Percentiles rank a stretch among this genome's conserved stretches.
These are phyloP conservation scores for Drosophila austrosaltans DNA, from an alignment of 2,888 invertebrate species.

Conservation along the genomic window DNA sequence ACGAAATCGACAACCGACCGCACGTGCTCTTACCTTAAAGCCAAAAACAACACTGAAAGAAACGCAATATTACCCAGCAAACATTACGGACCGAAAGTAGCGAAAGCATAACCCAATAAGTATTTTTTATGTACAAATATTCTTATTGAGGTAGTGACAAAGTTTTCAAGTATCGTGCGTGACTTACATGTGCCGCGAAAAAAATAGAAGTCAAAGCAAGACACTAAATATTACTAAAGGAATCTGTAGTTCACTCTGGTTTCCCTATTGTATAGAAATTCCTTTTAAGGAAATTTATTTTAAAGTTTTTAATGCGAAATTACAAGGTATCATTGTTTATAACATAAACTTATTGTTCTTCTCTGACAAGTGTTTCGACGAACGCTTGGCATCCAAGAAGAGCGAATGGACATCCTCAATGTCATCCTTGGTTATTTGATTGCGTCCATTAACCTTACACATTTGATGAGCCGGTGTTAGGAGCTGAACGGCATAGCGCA, in stretches of 20 bases:
- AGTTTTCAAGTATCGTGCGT: too few relatives aligned
- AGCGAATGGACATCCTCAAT: slow-evolving; percentile 92
- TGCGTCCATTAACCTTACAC: slow-evolving; percentile 94
- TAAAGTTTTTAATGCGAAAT: slow-evolving; percentile 22
- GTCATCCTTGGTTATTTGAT: slow-evolving; percentile 91
- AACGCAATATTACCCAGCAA: neutral
- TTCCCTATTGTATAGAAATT: neutral
- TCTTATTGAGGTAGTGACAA: too few relatives aligned
- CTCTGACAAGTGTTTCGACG: slow-evolving; percentile 95
- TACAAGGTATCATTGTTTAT: slow-evolving; percentile 83
- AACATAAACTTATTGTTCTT: slow-evolving; percentile 96
- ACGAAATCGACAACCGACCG: slow-evolving; percentile 5
- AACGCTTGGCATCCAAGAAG: slow-evolving; percentile 98
- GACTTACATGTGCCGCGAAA: too few relatives aligned
- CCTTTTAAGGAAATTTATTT: neutral
- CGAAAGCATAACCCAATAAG: too few relatives aligned
- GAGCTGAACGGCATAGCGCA: slow-evolving; percentile 96
- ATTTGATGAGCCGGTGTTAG: slow-evolving; percentile 95
- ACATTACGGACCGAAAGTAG: too few relatives aligned
- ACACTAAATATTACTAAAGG: too few relatives aligned
- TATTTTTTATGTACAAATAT: too few relatives aligned
- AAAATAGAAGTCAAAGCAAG: too few relatives aligned
- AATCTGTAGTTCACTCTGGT: too few relatives aligned
- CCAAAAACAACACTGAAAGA: neutral
- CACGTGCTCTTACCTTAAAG: slow-evolving; percentile 1